Percentiles rank a stretch among this genome's conserved stretches.
These are phyloP conservation scores for Lasioglossum morio DNA, from an alignment of 2,888 invertebrate species.

Conservation along the genomic window DNA sequence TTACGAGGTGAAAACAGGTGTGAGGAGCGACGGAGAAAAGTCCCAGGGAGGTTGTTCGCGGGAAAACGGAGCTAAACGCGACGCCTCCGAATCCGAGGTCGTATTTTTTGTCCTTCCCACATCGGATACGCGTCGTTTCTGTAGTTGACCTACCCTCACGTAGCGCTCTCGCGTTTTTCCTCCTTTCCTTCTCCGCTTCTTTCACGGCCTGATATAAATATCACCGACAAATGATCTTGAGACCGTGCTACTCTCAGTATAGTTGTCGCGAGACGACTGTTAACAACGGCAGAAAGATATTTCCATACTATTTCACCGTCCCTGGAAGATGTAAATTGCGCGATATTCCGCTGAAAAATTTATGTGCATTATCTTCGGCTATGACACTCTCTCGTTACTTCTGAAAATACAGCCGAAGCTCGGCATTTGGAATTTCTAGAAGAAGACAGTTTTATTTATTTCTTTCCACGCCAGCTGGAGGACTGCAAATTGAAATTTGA, in stretches of 20 bases:
- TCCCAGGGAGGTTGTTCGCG: neutral
- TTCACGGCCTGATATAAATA: constrained; percentile 44
- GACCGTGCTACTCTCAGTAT: neutral
- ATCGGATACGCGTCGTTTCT: neutral
- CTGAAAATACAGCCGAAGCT: neutral
- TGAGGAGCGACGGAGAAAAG: constrained; percentile 10
- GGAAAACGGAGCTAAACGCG: neutral
- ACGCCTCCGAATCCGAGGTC: neutral
- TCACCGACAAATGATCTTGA: constrained; percentile 44
- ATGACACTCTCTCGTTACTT: neutral
- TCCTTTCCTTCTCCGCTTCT: constrained; percentile 5
- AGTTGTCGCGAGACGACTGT: neutral
- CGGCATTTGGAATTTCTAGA: neutral
- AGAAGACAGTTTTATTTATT: no score
- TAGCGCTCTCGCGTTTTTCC: constrained; percentile 18
- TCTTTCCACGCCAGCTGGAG: no score
- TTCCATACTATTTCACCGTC: neutral
- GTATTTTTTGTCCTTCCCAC: neutral
- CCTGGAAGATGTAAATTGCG: neutral
- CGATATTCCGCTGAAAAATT: neutral
- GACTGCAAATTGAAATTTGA: no score
- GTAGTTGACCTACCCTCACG: constrained; percentile 32
- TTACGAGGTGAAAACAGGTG: constrained; percentile 17
- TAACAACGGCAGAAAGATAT: constrained; percentile 2
- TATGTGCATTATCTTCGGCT: neutral